Percentiles rank a stretch among this genome's conserved stretches.
Conservation (phyloP, 1,140 invertebrate genomes). For the Rhopalosiphum maidis region DNA sequence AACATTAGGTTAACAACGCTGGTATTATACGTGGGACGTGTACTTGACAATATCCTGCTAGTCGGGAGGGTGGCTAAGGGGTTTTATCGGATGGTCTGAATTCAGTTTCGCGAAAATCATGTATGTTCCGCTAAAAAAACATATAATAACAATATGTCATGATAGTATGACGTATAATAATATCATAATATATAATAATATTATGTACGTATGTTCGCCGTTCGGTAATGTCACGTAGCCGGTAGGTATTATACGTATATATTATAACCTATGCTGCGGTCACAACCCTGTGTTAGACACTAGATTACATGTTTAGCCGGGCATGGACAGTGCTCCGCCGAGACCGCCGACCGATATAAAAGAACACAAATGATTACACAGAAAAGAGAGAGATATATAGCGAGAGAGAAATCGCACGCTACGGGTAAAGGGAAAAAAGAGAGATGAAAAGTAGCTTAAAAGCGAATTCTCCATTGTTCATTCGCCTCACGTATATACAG, state of each 20-base stretch:
- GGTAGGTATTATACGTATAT: background rate
- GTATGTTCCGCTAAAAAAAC: background rate
- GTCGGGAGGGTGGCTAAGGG: too few relatives aligned
- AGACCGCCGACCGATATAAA: background rate
- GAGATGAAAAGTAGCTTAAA: conserved; percentile 5
- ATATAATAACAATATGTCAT: background rate
- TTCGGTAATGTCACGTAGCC: background rate
- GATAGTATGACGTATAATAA: background rate
- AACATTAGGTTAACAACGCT: background rate
- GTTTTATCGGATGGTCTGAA: background rate
- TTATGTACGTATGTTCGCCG: background rate
- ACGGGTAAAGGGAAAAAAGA: background rate
- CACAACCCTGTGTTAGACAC: background rate
- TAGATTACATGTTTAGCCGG: background rate
- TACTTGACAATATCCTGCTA: background rate
- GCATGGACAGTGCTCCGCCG: background rate
- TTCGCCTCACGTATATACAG: conserved; percentile 8
- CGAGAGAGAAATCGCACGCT: background rate
- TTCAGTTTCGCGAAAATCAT: background rate
- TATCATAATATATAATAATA: background rate
- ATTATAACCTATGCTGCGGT: background rate
- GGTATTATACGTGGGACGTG: too few relatives aligned
- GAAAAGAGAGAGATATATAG: background rate
- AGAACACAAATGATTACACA: conserved; percentile 16
- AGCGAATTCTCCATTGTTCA: conserved; percentile 7